Evolutionary conservation across 2,113 vertebrate species (phyloP).

Genomic region (Eonycteris spelaea): DNA sequence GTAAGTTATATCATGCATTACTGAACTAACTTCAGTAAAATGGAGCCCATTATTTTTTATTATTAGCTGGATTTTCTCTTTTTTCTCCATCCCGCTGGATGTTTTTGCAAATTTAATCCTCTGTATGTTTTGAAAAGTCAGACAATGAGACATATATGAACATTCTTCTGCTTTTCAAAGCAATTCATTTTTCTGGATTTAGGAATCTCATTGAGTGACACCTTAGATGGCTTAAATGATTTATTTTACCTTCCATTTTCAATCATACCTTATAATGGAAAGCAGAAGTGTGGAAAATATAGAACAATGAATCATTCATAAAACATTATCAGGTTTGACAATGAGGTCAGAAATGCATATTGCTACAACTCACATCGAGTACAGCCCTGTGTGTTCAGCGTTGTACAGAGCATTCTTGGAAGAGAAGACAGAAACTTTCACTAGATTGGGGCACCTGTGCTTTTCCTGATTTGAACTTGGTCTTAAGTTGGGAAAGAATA

Average conservation of each 20-base stretch:
- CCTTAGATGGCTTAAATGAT: neutral
- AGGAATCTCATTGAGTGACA: neutral
- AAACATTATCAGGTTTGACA: neutral
- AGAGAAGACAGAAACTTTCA: neutral
- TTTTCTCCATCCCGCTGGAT: neutral
- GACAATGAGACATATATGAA: neutral
- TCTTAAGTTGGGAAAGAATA: neutral
- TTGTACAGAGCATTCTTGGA: neutral
- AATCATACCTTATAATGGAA: neutral
- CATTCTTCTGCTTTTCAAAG: neutral
- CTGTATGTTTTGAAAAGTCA: neutral
- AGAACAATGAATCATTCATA: neutral
- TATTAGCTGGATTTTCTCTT: neutral
- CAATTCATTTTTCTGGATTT: neutral
- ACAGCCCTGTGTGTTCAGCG: neutral
- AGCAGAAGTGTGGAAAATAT: neutral
- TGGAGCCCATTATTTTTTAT: neutral
- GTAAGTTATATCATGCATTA: neutral
- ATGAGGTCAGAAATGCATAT: neutral
- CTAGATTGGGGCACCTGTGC: accelerated
- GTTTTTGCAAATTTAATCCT: neutral
- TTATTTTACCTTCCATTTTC: neutral
- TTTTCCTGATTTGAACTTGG: neutral
- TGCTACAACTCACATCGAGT: neutral
- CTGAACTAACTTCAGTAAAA: neutral